Evolutionary conservation across 2,113 vertebrate genomes (phyloP), one percentile per base, ranked within the genome.

Genomic region (Todiramphus saurophagus): DNA sequence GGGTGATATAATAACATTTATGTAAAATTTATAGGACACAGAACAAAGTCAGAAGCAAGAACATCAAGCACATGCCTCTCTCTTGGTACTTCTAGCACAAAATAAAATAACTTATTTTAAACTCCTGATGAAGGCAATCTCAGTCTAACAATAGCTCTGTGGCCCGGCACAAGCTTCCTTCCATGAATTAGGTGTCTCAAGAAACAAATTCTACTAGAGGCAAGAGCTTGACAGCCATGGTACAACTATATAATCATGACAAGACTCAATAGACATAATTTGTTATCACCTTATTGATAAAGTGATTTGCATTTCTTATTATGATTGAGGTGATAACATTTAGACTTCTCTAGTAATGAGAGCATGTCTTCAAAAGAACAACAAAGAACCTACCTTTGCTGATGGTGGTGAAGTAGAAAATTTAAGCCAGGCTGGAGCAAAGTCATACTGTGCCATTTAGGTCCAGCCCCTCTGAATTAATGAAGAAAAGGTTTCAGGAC

Each of bases 401-500:
- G 98, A 98, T 48, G 98, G 98, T 51, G 98, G 97, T 63, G 96
- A 97, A 94, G 98, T 97, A 96, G 98, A 98, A 97, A 99, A 99
- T 98, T 97, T 98, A 98, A 98, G 98, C 98, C 98, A 98, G 98
- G 98, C 97, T 98, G 98, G 98, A 98, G 98, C 98, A 98, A 98
- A 98, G 97, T 98, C 98, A 98, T 98, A 98, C 97, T 98, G 98
- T 98, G 98, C 98, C 98, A 98, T 98, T 98, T 98, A 98, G 98
- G 97, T 98, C 97, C 97, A 97, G 96, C 97, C 98, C 98, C 97
- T 96, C 94, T 88, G 0, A 97, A 95, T 95, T 96, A 95, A 76
- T 50, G 96, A 97, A 98, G 18, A 98, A 70, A 98, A 98, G 98
- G 97, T 91, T 98, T 98, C 96, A 98, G 97, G 97, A 98, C 97